Base-by-base conservation (phyloP, 2,888 invertebrate species). In the Microplitis manilae region DNA sequence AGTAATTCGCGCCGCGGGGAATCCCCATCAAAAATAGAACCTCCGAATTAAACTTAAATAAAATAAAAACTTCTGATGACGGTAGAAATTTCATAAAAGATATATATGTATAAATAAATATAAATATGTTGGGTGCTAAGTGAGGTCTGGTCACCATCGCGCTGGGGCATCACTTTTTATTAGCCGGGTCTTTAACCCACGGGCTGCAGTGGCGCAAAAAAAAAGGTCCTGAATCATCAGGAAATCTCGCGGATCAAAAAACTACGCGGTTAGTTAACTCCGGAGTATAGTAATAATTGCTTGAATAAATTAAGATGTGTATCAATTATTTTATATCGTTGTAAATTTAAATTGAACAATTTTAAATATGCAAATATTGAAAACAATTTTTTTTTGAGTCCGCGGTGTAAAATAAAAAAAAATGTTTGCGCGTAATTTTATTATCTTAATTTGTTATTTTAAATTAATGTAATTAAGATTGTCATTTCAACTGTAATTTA, bases 11-110 rank as follows among this genome's bases (percentile, higher is more conserved):
- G 50, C 64, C 74, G 41, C 39, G 73, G 81, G 81, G 73, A 80
- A 77, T 78, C 65, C 81, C 81, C 76, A 77, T 79, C 70, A 60
- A 71, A 79, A 81, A 79, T 81, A 81, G 79, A 79, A 74, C 7
- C 69, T 30, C 7, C 39, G 70, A 39, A 69, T 69, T 69, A 68
- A 41, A 75, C 68, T 71, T n/a, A 38, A 68, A 62, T 20, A 71
- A 41, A 77, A 50, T 77, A 61, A 67, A 68, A 62, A 59, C 6
- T 40, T 13, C 41, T 38, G 9, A 41, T 59, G n/a, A 62, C 6
- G n/a, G 15, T 15, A 62, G 62, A 13, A 17, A n/a, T 15, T 7
- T n/a, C 62, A 13, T 65, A 13, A 50, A 50, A 50, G 1, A 50
- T 13, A 50, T 50, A 9, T 50, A 50, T 13, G 50, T 50, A 2